These are phyloP conservation scores for Chitala chitala DNA, from an alignment of 2,113 vertebrate genomes.

Conservation along the genomic window DNA sequence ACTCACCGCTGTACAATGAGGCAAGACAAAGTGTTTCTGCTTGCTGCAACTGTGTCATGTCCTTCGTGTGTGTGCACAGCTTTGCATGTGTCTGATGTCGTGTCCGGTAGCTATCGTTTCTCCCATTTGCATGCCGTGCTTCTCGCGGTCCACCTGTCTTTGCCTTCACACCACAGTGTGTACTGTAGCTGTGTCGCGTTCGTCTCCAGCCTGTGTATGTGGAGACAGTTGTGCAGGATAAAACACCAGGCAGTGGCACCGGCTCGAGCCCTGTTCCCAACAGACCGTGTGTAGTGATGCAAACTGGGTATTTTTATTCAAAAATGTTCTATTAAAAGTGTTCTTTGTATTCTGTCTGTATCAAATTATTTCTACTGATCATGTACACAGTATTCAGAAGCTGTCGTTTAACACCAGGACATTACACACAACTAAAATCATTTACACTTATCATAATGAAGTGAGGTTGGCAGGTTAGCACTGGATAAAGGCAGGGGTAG, in stretches of 20 bases:
- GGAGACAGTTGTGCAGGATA: not conserved
- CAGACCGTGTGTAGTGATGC: not conserved
- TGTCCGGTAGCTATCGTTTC: not conserved
- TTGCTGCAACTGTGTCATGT: not conserved
- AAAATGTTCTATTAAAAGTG: conserved; percentile 6
- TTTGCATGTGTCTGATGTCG: not conserved
- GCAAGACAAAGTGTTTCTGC: not conserved
- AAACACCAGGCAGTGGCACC: not conserved
- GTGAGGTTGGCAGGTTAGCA: too few relatives aligned
- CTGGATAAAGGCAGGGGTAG: too few relatives aligned
- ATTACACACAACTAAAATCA: too few relatives aligned
- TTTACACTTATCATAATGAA: too few relatives aligned
- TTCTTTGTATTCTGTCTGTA: not conserved
- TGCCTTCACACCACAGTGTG: not conserved
- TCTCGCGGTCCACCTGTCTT: not conserved
- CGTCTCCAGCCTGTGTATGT: too few relatives aligned
- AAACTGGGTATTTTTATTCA: not conserved
- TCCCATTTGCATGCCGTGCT: not conserved
- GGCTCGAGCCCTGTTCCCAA: not conserved
- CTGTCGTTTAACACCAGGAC: too few relatives aligned
- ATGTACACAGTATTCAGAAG: not conserved
- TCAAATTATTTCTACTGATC: not conserved
- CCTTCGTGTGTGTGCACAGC: not conserved
- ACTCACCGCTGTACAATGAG: too few relatives aligned
- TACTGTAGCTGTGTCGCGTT: not conserved